Evolutionary conservation across 2,888 invertebrate genomes (phyloP), one percentile per base, ranked within the genome.

Genomic region (Andrena haemorrhoa): DNA sequence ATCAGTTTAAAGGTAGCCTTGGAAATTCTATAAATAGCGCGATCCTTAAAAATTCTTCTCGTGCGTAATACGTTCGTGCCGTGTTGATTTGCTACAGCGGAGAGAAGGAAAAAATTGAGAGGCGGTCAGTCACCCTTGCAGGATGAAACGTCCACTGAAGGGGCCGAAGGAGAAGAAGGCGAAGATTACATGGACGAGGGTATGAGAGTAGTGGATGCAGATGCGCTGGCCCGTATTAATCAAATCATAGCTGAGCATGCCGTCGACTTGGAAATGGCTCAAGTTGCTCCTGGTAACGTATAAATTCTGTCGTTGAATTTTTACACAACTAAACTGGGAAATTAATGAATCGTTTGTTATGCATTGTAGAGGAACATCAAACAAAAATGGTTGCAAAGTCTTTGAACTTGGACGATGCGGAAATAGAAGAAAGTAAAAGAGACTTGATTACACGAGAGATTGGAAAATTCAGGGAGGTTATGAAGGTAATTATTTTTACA

Each of bases 391-490:
- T 90, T 53, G 89, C 93, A 20, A 94, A 94, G 84, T 89, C 92
- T 26, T 89, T 94, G 77, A 94, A 93, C 72, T 94, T 98, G 47
- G 97, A 97, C 90, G 97, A 98, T 91, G 97, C 97, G 41, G 98
- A 98, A 93, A 96, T 99, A 82, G 99, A 99, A 93, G 99, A 99
- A 94, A 99, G 99, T 93, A 98, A 99, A 94, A 96, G 98, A 66
- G 98, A 98, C 94, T 96, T 99, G 89, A 99, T 99, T 90, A 98
- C 98, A 92, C 96, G 98, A 90, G 99, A 99, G 96, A 99, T 99
- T 94, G 98, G 98, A 91, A 98, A 98, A 95, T 99, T 99, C 95
- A 96, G 99, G 84, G 98, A 99, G 95, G 97, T 98, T 89, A 99
- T 98, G 97, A 98, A 98, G 97, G 98, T 98, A 96, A 95, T 95